These are phyloP conservation scores for Augochlora pura DNA, from an alignment of 1,140 invertebrate genomes.

Conservation along the genomic window DNA sequence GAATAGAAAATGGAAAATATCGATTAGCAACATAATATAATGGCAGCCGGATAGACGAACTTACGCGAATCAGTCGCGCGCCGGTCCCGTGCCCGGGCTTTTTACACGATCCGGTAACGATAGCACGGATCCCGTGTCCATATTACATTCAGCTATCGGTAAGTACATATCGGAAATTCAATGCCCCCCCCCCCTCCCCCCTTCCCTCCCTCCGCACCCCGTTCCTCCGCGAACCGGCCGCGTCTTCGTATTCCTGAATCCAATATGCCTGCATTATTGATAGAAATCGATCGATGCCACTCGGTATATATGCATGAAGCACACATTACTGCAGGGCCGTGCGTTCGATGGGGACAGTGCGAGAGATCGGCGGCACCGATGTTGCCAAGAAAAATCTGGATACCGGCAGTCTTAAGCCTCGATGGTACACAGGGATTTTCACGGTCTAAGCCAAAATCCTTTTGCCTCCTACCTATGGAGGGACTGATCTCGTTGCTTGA, in stretches of 20 bases:
- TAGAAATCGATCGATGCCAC: conserved; percentile 51
- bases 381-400: background rate
- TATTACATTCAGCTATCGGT: conserved; percentile 19
- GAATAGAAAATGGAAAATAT: conserved; percentile 59
- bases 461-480: too few species aligned
- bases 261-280: conserved; percentile 63
- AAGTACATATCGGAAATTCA: conserved; percentile 45
- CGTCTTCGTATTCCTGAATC: conserved; percentile 68
- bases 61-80: background rate
- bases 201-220: background rate
- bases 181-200: too few species aligned
- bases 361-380: background rate
- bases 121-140: conserved; percentile 13
- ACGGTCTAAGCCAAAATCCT: too few species aligned
- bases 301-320: conserved; percentile 35
- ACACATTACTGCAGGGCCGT: conserved; percentile 6
- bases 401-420: background rate
- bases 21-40: conserved; percentile 38
- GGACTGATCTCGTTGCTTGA: too few species aligned
- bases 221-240: background rate
- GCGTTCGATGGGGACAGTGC: background rate
- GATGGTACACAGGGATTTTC: background rate
- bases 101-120: conserved; percentile 11
- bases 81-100: background rate
- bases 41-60: background rate